Evolutionary conservation across 2,888 invertebrate genomes (phyloP).

Genomic region (Dicyrtoma fusca): DNA sequence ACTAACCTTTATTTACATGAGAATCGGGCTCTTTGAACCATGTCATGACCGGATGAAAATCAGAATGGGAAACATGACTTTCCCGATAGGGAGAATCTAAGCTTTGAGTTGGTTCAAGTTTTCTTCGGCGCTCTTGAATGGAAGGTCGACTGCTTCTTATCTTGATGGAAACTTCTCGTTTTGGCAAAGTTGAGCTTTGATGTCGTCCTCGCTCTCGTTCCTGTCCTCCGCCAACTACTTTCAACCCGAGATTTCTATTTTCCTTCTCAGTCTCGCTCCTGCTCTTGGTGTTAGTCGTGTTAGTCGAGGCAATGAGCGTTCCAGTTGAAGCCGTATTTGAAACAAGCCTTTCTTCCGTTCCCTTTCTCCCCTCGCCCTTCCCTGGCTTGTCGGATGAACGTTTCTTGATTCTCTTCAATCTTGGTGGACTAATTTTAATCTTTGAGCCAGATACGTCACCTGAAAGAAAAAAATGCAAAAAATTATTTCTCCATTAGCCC

Average conservation of each 20-base stretch:
- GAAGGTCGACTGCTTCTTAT: too few species aligned
- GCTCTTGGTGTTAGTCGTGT: background rate
- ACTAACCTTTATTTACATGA: conserved; percentile 44
- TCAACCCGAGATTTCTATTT: background rate
- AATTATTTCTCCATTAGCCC: background rate
- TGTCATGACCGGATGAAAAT: conserved; percentile 50
- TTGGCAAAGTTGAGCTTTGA: background rate
- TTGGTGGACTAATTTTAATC: background rate
- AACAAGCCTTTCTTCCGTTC: background rate
- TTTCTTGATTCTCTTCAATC: conserved; percentile 15
- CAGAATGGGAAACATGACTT: conserved; percentile 9
- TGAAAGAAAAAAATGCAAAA: conserved; percentile 2
- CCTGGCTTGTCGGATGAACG: conserved; percentile 1
- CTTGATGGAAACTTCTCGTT: background rate
- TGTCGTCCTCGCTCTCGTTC: background rate
- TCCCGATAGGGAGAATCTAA: conserved; percentile 15
- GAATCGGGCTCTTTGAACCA: conserved; percentile 51
- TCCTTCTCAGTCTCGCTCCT: background rate
- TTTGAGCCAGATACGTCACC: conserved; percentile 12
- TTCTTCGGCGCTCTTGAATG: conserved; percentile 3
- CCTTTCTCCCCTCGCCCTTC: background rate
- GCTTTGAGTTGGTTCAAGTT: conserved; percentile 10
- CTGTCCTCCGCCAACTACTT: background rate
- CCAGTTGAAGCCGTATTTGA: conserved; percentile 4
- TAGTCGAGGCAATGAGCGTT: too few species aligned